Conservation (phyloP, 2,888 invertebrate species). For the Asteroscopus sphinx region DNA sequence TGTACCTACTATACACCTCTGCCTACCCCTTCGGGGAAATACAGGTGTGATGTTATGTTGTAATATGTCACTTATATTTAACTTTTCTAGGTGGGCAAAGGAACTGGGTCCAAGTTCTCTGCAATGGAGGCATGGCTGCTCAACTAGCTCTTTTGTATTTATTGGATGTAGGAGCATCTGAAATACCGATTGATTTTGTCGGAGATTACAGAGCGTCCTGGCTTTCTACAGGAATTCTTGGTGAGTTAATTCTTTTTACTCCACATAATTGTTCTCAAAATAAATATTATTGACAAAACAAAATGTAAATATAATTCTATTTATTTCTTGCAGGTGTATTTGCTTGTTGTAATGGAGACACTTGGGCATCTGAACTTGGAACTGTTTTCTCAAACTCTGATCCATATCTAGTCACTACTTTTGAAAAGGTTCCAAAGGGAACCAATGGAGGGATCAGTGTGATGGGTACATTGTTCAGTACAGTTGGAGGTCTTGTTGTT, state of each 20-base stretch:
- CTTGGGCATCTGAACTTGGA: constrained; percentile 97
- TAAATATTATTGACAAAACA: background rate
- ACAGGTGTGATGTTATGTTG: no score
- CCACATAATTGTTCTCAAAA: background rate
- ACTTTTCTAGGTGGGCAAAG: constrained; percentile 93
- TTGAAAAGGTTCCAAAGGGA: constrained; percentile 94
- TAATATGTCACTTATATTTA: no score
- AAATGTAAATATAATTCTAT: background rate
- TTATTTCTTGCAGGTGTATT: constrained; percentile 90
- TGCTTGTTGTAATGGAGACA: constrained; percentile 96
- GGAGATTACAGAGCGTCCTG: constrained; percentile 94
- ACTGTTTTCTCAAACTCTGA: constrained; percentile 92
- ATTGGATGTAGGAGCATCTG: constrained; percentile 94
- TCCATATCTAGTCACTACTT: constrained; percentile 93
- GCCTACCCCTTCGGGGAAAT: no score
- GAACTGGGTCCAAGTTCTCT: constrained; percentile 97
- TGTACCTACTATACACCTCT: no score
- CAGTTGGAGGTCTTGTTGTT: constrained; percentile 92
- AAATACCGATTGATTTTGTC: constrained; percentile 94
- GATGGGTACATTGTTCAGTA: constrained; percentile 89
- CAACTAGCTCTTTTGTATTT: constrained; percentile 94
- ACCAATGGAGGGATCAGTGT: constrained; percentile 96
- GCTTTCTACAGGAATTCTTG: constrained; percentile 94
- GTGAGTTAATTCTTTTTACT: constrained; percentile 72
- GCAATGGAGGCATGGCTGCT: constrained; percentile 96